A percentile compares a stretch with the other conserved stretches of the same genome.
Evolutionary conservation across 1,140 invertebrate genomes (phyloP).

Genomic region (Penaeus vannamei): DNA sequence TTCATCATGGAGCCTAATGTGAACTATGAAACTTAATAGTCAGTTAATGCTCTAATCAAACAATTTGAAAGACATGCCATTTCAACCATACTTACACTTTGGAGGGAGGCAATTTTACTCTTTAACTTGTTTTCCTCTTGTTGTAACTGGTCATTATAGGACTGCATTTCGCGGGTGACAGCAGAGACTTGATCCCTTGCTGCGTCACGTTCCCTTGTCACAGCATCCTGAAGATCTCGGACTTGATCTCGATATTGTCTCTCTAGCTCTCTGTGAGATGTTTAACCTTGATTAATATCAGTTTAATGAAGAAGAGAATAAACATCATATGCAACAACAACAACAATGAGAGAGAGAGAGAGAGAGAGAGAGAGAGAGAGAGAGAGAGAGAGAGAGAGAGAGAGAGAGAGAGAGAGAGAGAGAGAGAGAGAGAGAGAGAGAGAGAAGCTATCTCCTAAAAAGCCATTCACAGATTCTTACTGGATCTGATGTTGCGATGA

Average conservation of each 20-base stretch:
- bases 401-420: too few relatives aligned
- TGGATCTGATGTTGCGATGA: slow-evolving; percentile 77
- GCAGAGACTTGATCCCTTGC: slow-evolving; percentile 44
- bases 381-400: too few relatives aligned
- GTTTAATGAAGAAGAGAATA: not conserved
- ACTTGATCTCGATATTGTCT: slow-evolving; percentile 82
- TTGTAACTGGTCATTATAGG: slow-evolving; percentile 57
- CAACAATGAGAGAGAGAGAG: not conserved
- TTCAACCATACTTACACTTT: slow-evolving; percentile 69
- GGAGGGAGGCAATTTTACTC: slow-evolving; percentile 73
- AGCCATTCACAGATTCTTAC: slow-evolving; percentile 69
- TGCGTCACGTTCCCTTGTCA: slow-evolving; percentile 79
- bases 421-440: too few relatives aligned
- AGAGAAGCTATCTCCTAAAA: too few relatives aligned
- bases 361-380: too few relatives aligned
- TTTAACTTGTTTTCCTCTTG: slow-evolving; percentile 76
- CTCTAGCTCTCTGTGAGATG: slow-evolving; percentile 79
- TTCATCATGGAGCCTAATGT: too few relatives aligned
- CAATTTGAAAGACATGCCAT: not conserved
- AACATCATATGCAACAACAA: not conserved
- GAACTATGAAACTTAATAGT: too few relatives aligned
- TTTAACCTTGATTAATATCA: too few relatives aligned
- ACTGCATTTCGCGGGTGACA: slow-evolving; percentile 64
- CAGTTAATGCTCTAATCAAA: too few relatives aligned
- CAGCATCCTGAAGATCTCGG: slow-evolving; percentile 79